Conservation (phyloP, 1,140 invertebrate species). For the Tyrophagus putrescentiae region DNA sequence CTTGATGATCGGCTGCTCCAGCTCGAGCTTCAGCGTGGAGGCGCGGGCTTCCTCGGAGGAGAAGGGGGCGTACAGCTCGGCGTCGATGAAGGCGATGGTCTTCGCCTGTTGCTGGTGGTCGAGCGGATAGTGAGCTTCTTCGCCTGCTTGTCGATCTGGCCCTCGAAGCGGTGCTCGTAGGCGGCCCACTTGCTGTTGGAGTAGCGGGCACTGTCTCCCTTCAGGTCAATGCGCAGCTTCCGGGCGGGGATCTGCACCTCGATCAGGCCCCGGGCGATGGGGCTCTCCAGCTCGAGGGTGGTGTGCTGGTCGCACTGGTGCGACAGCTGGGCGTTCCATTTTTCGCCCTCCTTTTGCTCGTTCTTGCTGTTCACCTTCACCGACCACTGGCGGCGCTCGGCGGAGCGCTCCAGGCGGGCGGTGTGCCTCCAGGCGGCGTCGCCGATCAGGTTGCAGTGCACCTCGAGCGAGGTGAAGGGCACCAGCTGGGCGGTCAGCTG, state of each 20-base stretch:
- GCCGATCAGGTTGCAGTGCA: background rate
- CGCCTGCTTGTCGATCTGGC: background rate
- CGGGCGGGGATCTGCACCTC: background rate
- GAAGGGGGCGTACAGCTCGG: background rate
- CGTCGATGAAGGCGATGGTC: background rate
- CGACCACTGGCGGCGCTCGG: background rate
- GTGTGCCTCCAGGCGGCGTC: background rate
- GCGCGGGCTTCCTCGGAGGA: too few relatives aligned
- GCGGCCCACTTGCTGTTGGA: background rate
- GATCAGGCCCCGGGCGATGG: background rate
- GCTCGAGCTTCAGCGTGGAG: constrained; percentile 2
- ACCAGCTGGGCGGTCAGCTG: background rate
- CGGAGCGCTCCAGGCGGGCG: background rate
- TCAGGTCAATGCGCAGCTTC: constrained; percentile 10
- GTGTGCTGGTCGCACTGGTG: background rate
- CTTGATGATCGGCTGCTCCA: constrained; percentile 5
- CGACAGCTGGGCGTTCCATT: background rate
- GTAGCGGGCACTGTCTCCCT: too few relatives aligned
- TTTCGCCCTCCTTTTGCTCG: background rate
- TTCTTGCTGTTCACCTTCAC: background rate
- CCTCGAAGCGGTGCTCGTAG: constrained; percentile 1
- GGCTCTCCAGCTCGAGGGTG: background rate
- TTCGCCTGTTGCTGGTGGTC: background rate
- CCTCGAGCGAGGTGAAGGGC: background rate
- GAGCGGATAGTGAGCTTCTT: constrained; percentile 15